Percentiles rank a stretch among this genome's conserved stretches.
Conservation (phyloP, 2,888 invertebrate genomes). For the Nomada goodeniana region DNA sequence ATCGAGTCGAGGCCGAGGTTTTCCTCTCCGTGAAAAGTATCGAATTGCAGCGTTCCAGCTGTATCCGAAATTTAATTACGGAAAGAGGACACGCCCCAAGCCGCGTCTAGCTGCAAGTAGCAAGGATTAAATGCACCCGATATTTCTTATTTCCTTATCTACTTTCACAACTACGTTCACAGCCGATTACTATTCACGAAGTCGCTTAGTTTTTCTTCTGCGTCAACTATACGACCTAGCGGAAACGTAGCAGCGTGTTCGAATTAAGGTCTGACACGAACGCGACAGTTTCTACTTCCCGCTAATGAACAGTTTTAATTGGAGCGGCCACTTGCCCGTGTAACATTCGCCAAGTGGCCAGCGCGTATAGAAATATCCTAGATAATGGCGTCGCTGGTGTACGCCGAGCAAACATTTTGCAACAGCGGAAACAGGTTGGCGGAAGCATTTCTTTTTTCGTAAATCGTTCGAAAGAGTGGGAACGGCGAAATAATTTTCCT, state of each 20-base stretch:
- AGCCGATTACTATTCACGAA: slow-evolving; percentile 35
- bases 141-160: not conserved
- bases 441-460: not conserved
- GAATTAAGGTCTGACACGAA: slow-evolving; percentile 18
- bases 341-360: slow-evolving; percentile 29
- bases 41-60: not conserved
- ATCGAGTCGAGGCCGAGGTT: not conserved
- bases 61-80: not conserved
- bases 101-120: not conserved
- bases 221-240: not conserved
- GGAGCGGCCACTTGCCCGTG: slow-evolving; percentile 35
- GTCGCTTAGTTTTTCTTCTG: slow-evolving; percentile 1
- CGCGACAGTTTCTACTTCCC: slow-evolving; percentile 7
- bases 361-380: slow-evolving; percentile 25
- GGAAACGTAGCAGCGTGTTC: not conserved
- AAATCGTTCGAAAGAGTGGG: not conserved
- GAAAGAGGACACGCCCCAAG: not conserved
- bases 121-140: not conserved
- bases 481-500: not conserved
- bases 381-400: slow-evolving; percentile 15
- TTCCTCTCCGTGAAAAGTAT: not conserved
- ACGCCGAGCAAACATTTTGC: not conserved
- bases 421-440: not conserved
- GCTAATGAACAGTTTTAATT: slow-evolving; percentile 51
- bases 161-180: not conserved